phyloP scores from a whole-genome alignment of 2,113 vertebrate genomes.

The Apodemus sylvaticus region DNA sequence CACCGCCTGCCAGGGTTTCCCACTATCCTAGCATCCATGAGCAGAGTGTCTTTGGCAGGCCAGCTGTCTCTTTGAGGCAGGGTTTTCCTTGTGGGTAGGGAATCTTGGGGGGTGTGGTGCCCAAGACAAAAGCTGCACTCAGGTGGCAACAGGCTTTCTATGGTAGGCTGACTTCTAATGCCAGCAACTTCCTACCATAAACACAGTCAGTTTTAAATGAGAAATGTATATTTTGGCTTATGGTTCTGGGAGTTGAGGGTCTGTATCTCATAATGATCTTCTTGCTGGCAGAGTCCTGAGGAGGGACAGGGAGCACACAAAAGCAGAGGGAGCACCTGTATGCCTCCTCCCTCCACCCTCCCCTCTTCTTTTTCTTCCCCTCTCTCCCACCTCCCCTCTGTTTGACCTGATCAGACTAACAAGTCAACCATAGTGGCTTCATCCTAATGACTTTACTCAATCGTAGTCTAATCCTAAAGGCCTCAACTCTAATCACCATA shows the following conservation, averaged over 20 bases:
- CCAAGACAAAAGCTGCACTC: neutral
- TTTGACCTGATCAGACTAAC: no score
- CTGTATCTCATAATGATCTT: neutral
- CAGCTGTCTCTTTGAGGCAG: no score
- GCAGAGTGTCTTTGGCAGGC: neutral
- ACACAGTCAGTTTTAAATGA: neutral
- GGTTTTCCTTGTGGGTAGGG: no score
- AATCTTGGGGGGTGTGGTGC: neutral
- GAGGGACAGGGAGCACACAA: neutral
- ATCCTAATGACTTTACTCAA: neutral
- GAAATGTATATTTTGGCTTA: neutral
- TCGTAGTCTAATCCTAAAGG: no score
- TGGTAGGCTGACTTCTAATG: neutral
- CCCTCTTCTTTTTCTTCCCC: no score
- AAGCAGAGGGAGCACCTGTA: neutral
- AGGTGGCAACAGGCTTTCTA: neutral
- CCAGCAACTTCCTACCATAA: neutral
- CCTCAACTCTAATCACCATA: neutral
- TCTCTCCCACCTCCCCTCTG: no score
- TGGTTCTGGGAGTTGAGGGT: neutral
- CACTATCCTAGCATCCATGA: fast-evolving
- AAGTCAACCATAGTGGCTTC: neutral
- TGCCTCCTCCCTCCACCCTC: neutral
- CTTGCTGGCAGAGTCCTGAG: neutral
- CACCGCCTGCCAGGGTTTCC: neutral